Evolutionary conservation across 2,113 vertebrate genomes (phyloP), one percentile per base, ranked within the genome.

Genomic region (Rhea americana): DNA sequence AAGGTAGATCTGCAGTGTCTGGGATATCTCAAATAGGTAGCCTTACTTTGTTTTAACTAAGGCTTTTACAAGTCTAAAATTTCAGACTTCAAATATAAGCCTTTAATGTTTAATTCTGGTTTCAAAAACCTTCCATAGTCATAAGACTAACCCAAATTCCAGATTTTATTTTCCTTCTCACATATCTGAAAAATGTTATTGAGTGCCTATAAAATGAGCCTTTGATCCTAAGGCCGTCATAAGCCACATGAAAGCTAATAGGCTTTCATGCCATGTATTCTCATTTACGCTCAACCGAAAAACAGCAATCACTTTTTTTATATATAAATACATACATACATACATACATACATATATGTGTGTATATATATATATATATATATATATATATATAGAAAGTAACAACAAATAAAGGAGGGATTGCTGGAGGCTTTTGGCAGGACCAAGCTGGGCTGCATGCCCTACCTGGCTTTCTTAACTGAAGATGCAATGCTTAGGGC

Each of bases 181-280:
- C 87, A 88, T 85, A 78, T 37, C 11, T 88, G 68, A 18, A 77
- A 94, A 93, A 83, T 9, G 10, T 90, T 90, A 74, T 47, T 94
- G 20, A 39, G n/a, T 91, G 65, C 17, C 50, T 81, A 18, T 62
- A 90, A 90, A n/a, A 7, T 39, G 15, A 58, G 30, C 43, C 67
- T 94, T 92, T 95, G 87, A 82, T 91, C 58, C 53, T 19, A 51
- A 81, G 61, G 55, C 7, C 24, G 39, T 75, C 53, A 78, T 13
- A 77, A 90, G 35, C 76, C 55, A 77, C 37, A 81, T 25, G 21
- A 71, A 86, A 51, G 51, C 55, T 59, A 91, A 77, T 19, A 55
- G 41, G 9, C 37, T 87, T 90, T 90, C 37, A 74, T 63, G 68
- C 2, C 1, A 90, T 80, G 28, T 50, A 39, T 95, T 93, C 30